Percentiles rank a stretch among this genome's conserved stretches.
Evolutionary conservation across 2,113 vertebrate genomes (phyloP).

Genomic region (Tretioscincus oriximinensis): DNA sequence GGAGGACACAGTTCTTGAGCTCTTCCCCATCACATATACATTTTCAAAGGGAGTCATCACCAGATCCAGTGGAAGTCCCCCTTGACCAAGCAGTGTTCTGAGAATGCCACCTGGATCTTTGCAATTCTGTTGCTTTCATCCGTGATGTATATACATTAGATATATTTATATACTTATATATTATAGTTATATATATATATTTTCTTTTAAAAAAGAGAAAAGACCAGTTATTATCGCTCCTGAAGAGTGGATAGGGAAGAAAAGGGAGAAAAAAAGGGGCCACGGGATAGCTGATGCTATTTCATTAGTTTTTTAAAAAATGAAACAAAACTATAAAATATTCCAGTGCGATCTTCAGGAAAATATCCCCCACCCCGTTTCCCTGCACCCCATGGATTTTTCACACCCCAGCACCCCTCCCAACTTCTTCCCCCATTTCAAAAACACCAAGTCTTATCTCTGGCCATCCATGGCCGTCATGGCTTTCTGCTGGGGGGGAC

Average conservation of each 20-base stretch:
- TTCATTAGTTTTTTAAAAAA: constrained; percentile 44
- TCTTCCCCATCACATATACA: not conserved
- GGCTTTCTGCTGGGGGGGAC: constrained; percentile 75
- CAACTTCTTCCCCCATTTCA: constrained; percentile 26
- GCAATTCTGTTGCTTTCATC: constrained; percentile 45
- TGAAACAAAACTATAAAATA: constrained; percentile 67
- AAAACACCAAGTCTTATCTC: constrained; percentile 82
- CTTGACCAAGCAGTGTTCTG: constrained; percentile 8
- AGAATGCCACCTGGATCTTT: constrained; percentile 20
- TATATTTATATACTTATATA: constrained; percentile 74
- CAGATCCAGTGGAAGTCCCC: not conserved
- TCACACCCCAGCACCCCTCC: constrained; percentile 7
- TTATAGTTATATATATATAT: constrained; percentile 73
- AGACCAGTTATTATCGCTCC: constrained; percentile 55
- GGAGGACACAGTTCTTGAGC: not conserved
- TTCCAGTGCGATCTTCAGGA: constrained; percentile 71
- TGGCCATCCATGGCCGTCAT: constrained; percentile 81
- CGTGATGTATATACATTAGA: constrained; percentile 67
- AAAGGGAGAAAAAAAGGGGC: constrained; percentile 21
- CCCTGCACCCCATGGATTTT: constrained; percentile 28
- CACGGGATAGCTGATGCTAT: constrained; percentile 15
- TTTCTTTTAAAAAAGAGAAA: constrained; percentile 57
- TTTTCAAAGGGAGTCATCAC: not conserved
- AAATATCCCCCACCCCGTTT: constrained; percentile 31
- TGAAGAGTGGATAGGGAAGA: constrained; percentile 38